A percentile compares a stretch with the other conserved stretches of the same genome.
phyloP scores from a whole-genome alignment of 2,888 invertebrate species.

The Criorhina ranunculi region DNA sequence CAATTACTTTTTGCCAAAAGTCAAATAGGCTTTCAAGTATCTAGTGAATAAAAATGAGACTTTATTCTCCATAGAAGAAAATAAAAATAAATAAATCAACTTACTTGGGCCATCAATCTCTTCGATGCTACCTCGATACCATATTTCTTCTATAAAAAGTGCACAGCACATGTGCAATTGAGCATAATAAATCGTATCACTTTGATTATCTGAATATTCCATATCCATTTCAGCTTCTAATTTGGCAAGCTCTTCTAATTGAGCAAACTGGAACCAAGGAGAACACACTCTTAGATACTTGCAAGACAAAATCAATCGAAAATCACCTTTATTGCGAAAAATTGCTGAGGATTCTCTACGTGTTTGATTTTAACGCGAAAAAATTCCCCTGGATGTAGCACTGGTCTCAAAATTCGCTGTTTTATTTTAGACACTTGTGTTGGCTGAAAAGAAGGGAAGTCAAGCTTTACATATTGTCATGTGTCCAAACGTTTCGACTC shows the following conservation, averaged over 20 bases:
- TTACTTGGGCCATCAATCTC: constrained; percentile 79
- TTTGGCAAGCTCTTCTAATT: constrained; percentile 21
- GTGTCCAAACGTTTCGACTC: neutral
- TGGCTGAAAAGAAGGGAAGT: constrained; percentile 60
- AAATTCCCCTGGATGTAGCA: constrained; percentile 78
- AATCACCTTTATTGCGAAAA: constrained; percentile 88
- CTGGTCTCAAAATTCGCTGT: constrained; percentile 77
- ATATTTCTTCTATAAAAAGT: constrained; percentile 78
- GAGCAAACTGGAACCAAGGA: constrained; percentile 51
- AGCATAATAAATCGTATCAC: constrained; percentile 81
- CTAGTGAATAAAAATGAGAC: too few relatives aligned
- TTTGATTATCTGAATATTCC: constrained; percentile 43
- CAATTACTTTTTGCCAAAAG: too few relatives aligned
- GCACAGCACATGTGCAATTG: constrained; percentile 80
- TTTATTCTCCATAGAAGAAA: too few relatives aligned
- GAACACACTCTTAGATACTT: neutral
- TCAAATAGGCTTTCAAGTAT: too few relatives aligned
- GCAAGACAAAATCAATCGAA: constrained; percentile 6
- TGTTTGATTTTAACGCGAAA: constrained; percentile 86
- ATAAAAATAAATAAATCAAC: constrained; percentile 25
- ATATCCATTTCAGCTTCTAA: constrained; percentile 45
- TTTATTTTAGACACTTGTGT: constrained; percentile 76
- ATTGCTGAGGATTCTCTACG: constrained; percentile 87
- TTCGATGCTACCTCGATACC: constrained; percentile 81
- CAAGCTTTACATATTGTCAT: neutral